These are phyloP conservation scores for Eupelmus urozonus DNA, from an alignment of 2,888 invertebrate genomes.

Conservation along the genomic window DNA sequence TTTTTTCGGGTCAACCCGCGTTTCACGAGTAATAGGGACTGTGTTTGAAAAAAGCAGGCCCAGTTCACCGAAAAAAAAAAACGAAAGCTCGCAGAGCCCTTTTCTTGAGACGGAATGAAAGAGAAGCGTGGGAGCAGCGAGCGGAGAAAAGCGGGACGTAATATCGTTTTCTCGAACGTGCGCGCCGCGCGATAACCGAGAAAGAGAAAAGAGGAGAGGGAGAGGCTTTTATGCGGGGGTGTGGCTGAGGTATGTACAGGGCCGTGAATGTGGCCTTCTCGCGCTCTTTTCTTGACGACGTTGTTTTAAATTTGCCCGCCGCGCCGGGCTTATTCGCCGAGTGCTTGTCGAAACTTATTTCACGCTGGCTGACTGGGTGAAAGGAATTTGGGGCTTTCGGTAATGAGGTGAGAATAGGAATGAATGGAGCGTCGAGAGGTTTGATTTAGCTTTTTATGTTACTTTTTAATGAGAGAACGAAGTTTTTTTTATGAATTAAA, in stretches of 20 bases:
- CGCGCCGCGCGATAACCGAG: conserved; percentile 61
- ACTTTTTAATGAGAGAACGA: too few relatives aligned
- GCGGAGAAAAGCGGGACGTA: conserved; percentile 23
- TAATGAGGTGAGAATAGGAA: too few relatives aligned
- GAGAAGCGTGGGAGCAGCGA: neutral
- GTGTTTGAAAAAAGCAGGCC: neutral
- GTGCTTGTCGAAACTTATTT: conserved; percentile 27
- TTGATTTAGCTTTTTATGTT: too few relatives aligned
- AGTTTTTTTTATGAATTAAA: too few relatives aligned
- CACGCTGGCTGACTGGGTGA: too few relatives aligned
- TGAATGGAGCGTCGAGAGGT: too few relatives aligned
- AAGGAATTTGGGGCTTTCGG: too few relatives aligned
- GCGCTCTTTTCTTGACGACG: neutral
- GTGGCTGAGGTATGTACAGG: too few relatives aligned
- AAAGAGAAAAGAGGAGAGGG: neutral
- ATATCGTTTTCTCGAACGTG: conserved; percentile 60
- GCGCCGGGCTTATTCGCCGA: conserved; percentile 9
- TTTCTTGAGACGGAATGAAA: conserved; percentile 2
- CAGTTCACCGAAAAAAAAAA: neutral
- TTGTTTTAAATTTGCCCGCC: conserved; percentile 44
- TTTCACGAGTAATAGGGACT: conserved; percentile 22
- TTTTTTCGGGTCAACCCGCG: conserved; percentile 13
- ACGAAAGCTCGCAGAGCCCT: neutral
- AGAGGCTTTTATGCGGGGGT: conserved; percentile 1
- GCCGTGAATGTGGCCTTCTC: too few relatives aligned